Evolutionary conservation across 2,113 vertebrate species (phyloP), one percentile per base, ranked within the genome.

Genomic region (Petromus typicus): DNA sequence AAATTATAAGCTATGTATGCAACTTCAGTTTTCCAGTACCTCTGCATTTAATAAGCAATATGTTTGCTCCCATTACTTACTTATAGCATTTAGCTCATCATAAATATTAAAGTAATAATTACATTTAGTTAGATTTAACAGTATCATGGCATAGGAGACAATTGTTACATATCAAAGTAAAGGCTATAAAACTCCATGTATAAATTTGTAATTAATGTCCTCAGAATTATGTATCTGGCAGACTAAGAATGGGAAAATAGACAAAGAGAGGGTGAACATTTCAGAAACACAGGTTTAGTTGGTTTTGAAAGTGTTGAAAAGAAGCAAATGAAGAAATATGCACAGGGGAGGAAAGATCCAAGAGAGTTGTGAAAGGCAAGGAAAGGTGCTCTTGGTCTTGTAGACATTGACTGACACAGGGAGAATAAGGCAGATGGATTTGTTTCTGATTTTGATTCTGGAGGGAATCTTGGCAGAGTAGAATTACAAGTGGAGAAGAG

Each of bases 21-120:
- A 82, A 76, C 16, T 30, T 51, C 30, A n/a, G 30, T 45, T 89
- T 82, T 87, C 71, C 11, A 57, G 57, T 1, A 20, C 43, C 43
- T 51, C 48, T 84, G 40, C 81, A n/a, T 71, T 92, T 92, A 69
- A 34, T 76, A 64, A 86, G 57, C 30, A 45, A 40, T 69, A 93
- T 83, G 23, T 23, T 61, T 86, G 16, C 48, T 67, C 18, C 80
- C 1, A 59, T 27, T 61, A 56, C 27, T 8, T 79, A 64, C 32
- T 48, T 71, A 93, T 45, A 85, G 32, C n/a, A 37, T 54, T 80
- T 57, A 45, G 22, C 30, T 75, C 30, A 48, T n/a, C 9, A 57
- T 64, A 91, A 90, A 73, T 69, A 80, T 40, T 84, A 27, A 66
- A 32, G 3, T 27, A 80, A 57, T 51, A 27, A 85, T 25, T n/a